phyloP scores from a whole-genome alignment of 1,140 invertebrate species.

The Monochamus saltuarius region DNA sequence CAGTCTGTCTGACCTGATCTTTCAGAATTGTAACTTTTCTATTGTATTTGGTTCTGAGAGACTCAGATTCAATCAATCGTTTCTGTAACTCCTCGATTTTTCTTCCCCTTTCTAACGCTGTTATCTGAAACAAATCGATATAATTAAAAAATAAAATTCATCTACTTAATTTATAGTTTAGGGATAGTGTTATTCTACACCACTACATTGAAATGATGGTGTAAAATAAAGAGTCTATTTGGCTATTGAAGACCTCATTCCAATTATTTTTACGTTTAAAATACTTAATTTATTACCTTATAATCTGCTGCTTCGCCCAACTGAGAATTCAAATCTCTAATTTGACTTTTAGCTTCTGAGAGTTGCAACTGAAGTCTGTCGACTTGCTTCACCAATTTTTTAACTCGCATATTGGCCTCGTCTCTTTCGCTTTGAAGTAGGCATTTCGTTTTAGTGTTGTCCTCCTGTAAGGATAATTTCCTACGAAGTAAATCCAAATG shows the following conservation, averaged over 20 bases:
- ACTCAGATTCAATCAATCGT: conserved; percentile 70
- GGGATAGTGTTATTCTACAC: too few relatives aligned
- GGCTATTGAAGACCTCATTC: too few relatives aligned
- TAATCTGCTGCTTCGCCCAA: conserved; percentile 79
- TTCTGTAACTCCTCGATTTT: conserved; percentile 83
- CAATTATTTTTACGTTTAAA: too few relatives aligned
- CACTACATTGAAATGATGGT: too few relatives aligned
- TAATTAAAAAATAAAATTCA: too few relatives aligned
- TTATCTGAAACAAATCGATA: conserved; percentile 62
- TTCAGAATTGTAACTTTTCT: conserved; percentile 71
- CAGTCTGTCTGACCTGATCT: conserved; percentile 65
- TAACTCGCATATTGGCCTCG: conserved; percentile 70
- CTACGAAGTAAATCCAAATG: conserved; percentile 86
- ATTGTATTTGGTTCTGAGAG: conserved; percentile 67
- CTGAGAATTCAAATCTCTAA: conserved; percentile 75
- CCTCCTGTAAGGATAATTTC: conserved; percentile 81
- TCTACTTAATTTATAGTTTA: too few relatives aligned
- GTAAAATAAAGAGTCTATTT: too few relatives aligned
- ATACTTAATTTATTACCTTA: too few relatives aligned
- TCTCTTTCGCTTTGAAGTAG: conserved; percentile 69
- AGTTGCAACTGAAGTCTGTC: conserved; percentile 73
- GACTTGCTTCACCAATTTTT: conserved; percentile 74
- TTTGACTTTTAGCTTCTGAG: conserved; percentile 68
- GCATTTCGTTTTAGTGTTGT: conserved; percentile 66
- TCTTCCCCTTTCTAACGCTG: conserved; percentile 74